Percentiles rank a stretch among this genome's conserved stretches.
Conservation (phyloP, 2,888 invertebrate genomes). For the Parasteatoda lunata region DNA sequence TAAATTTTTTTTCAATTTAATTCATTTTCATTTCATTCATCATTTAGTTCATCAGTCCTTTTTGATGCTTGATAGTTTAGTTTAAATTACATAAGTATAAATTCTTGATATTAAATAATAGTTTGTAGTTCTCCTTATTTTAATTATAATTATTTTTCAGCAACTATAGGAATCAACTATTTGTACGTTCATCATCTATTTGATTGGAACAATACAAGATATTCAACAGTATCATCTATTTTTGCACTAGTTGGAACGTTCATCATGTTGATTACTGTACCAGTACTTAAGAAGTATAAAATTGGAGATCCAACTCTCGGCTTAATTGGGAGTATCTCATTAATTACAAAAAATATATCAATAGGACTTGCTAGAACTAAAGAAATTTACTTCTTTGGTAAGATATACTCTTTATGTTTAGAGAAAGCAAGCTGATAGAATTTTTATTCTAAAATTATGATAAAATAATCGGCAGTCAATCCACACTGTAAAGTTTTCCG, state of each 20-base stretch:
- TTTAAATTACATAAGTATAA: too few species aligned
- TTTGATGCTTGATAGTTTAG: too few species aligned
- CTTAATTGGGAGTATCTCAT: conserved; percentile 10
- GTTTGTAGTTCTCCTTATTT: too few species aligned
- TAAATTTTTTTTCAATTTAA: too few species aligned
- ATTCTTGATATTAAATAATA: too few species aligned
- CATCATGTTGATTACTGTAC: neutral
- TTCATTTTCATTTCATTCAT: too few species aligned
- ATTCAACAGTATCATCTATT: conserved; percentile 12
- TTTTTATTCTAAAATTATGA: too few species aligned
- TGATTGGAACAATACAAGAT: conserved; percentile 25
- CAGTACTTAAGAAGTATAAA: conserved; percentile 14
- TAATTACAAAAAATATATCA: conserved; percentile 8
- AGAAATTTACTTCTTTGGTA: conserved; percentile 16
- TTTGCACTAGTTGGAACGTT: conserved; percentile 4
- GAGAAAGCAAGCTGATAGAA: too few species aligned
- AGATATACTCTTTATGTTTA: neutral
- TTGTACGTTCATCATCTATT: conserved; percentile 21
- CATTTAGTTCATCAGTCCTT: too few species aligned
- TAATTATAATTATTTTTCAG: neutral
- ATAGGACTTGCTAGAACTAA: conserved; percentile 6
- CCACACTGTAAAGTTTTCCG: too few species aligned
- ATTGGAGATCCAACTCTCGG: conserved; percentile 21
- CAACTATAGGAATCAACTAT: conserved; percentile 3
- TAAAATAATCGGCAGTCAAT: too few species aligned